Evolutionary conservation across 2,113 vertebrate genomes (phyloP).

Genomic region (Xyliphius kryptos): DNA sequence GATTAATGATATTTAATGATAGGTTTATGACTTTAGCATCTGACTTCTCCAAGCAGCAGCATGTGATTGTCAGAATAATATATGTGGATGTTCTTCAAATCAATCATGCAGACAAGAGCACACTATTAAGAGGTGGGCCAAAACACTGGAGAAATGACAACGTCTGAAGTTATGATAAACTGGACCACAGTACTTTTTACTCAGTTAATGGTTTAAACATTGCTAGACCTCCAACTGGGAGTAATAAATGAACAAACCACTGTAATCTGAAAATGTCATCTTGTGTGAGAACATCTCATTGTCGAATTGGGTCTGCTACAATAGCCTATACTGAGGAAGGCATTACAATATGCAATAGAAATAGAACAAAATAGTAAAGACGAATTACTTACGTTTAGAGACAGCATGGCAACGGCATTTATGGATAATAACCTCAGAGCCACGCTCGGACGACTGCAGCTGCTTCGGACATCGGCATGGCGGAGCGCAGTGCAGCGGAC

Average conservation of each 20-base stretch:
- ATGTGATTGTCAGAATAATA: constrained; percentile 52
- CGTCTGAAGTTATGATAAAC: constrained; percentile 33
- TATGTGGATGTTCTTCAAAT: constrained; percentile 50
- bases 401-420: too few relatives aligned
- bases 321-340: background rate
- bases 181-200: constrained; percentile 24
- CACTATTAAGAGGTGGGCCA: constrained; percentile 37
- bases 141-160: constrained; percentile 35
- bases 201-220: constrained; percentile 42
- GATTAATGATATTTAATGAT: constrained; percentile 65
- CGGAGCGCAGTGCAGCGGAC: too few relatives aligned
- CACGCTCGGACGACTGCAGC: too few relatives aligned
- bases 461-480: too few relatives aligned
- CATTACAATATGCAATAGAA: background rate
- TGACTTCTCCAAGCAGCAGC: constrained; percentile 49
- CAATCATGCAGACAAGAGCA: constrained; percentile 50
- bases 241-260: constrained; percentile 24
- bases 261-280: constrained; percentile 11
- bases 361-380: background rate
- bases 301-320: background rate
- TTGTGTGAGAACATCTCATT: background rate
- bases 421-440: too few relatives aligned
- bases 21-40: constrained; percentile 61
- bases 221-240: constrained; percentile 30
- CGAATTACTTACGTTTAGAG: too few relatives aligned